Conservation (phyloP, 2,888 invertebrate genomes). For the Peribatodes rhomboidaria region DNA sequence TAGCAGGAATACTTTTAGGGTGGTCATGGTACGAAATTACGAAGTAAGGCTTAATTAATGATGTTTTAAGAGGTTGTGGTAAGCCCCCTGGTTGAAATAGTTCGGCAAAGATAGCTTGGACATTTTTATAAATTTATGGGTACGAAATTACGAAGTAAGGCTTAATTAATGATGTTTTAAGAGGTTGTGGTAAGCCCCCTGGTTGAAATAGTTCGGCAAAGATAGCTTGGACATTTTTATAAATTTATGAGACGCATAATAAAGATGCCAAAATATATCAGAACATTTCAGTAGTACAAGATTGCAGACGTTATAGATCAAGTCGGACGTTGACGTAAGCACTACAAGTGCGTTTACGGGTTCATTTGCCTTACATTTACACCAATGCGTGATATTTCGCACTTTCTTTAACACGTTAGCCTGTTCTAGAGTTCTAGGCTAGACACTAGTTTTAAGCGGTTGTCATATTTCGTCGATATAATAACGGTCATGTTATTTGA, state of each 20-base stretch:
- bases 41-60: too few species aligned
- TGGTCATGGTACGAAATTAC: too few species aligned
- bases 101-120: too few species aligned
- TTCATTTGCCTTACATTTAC: slow-evolving; percentile 67
- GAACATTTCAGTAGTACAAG: slow-evolving; percentile 13
- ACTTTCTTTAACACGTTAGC: slow-evolving; percentile 67
- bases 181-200: too few species aligned
- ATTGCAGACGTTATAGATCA: slow-evolving; percentile 31
- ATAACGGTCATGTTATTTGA: too few species aligned
- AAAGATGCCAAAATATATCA: slow-evolving; percentile 23
- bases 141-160: too few species aligned
- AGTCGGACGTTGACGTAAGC: slow-evolving; percentile 32
- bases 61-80: too few species aligned
- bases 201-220: slow-evolving; percentile 9
- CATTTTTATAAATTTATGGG: too few species aligned
- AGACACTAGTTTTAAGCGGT: slow-evolving; percentile 11
- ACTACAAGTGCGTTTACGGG: slow-evolving; percentile 48
- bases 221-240: slow-evolving; percentile 12
- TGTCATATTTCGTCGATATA: background rate
- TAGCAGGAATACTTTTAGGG: too few species aligned
- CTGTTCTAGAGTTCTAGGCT: slow-evolving; percentile 26
- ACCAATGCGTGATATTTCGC: slow-evolving; percentile 74
- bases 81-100: too few species aligned
- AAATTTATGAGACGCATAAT: slow-evolving; percentile 15
- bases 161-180: too few species aligned